Evolutionary conservation across 2,797 vertebrate species (phyloP).

Genomic region (Peromyscus melanophrys): DNA sequence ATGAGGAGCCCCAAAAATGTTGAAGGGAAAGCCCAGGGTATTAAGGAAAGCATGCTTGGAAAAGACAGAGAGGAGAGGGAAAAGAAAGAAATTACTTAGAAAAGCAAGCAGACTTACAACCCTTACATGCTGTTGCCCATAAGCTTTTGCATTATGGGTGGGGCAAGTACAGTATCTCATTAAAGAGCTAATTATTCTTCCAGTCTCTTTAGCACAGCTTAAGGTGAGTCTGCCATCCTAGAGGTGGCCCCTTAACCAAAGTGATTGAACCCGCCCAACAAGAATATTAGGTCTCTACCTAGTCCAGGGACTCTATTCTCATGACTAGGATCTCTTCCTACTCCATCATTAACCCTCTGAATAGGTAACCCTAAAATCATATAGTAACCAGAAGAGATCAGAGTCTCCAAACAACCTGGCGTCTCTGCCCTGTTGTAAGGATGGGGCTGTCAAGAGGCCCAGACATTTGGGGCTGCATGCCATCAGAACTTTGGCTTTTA

Average conservation of each 20-base stretch:
- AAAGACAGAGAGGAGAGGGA: too few species aligned
- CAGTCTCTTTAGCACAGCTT: background rate
- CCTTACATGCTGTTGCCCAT: background rate
- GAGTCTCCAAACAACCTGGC: background rate
- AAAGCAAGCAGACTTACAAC: background rate
- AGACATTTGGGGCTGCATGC: background rate
- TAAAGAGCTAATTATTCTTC: too few species aligned
- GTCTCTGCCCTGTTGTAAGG: background rate
- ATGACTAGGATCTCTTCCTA: too few species aligned
- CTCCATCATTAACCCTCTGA: background rate
- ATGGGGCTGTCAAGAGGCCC: background rate
- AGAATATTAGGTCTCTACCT: background rate
- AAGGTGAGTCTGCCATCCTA: background rate
- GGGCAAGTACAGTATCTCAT: too few species aligned
- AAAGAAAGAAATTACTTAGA: background rate
- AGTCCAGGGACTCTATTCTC: background rate
- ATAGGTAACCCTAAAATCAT: background rate
- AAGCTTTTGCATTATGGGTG: background rate
- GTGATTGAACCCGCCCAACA: too few species aligned
- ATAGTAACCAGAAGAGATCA: background rate
- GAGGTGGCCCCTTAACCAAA: background rate
- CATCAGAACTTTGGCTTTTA: background rate
- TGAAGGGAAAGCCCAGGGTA: background rate
- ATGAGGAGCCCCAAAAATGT: background rate
- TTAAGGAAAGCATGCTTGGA: background rate